Base-by-base conservation (phyloP, 2,113 vertebrate genomes). In the Cacatua alba region DNA sequence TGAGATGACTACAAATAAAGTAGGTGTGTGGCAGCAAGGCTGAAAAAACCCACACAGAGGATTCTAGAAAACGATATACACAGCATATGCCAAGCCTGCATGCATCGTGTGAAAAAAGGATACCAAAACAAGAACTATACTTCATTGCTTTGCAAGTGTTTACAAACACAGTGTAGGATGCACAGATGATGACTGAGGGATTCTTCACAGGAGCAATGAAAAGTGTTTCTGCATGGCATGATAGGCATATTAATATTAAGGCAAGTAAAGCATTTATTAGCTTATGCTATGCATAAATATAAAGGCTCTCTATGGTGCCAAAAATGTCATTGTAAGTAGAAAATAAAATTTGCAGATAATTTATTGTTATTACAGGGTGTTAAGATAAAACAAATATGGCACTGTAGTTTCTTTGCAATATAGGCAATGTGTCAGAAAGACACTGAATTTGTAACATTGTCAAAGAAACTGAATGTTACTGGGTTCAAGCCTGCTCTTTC, bases 21-120 rank as follows among this genome's bases (percentile, higher is more conserved):
- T 24, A 55, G 26, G 8, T 0, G 0, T 43, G 55, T 8, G 17
- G 17, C 18, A 88, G 28, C 25, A 53, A 79, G 19, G 41, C n/a
- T 65, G 49, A 55, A 71, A 75, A 46, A 15, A 8, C 4, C 10
- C 26, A 59, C 31, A 19, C 4, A n/a, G 46, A 74, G 13, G n/a
- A 37, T 6, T 59, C 25, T 29, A 59, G 51, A 80, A 88, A 83
- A 67, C 2, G 7, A 24, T 37, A 15, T 8, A 25, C 33, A 48
- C 4, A 57, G 31, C 19, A 26, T 57, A 43, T 23, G 12, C 20
- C 26, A 60, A 57, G 11, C 19, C n/a, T 65, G 31, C 3, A 0
- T 72, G 26, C 17, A 59, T 37, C 31, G 3, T 13, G 14, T 28
- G 39, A 62, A 69, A 23, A 82, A 76, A 85, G 37, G 39, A 41